These are phyloP conservation scores for Limnothrissa miodon DNA, from an alignment of 2,113 vertebrate species.

Conservation along the genomic window DNA sequence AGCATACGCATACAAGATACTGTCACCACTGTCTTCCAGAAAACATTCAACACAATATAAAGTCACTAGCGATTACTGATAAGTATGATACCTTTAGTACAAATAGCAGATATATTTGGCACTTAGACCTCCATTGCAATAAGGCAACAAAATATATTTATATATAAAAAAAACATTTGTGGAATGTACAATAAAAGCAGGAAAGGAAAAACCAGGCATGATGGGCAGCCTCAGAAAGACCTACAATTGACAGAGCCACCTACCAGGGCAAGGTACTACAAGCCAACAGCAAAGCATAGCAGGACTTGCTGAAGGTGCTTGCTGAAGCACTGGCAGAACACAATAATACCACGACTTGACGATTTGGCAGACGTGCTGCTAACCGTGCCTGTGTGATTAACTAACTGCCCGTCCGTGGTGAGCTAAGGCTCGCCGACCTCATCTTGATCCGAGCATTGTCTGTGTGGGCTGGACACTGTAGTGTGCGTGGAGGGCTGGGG, in stretches of 20 bases:
- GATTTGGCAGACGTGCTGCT: background rate
- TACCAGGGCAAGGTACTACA: background rate
- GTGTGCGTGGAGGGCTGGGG: too few relatives aligned
- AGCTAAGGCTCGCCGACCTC: too few relatives aligned
- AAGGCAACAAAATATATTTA: background rate
- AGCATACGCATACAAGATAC: background rate
- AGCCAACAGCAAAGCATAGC: background rate
- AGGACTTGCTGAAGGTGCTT: too few relatives aligned
- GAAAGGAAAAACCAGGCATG: background rate
- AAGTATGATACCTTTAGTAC: slow-evolving; percentile 53
- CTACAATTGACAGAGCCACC: background rate
- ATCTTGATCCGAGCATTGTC: too few relatives aligned
- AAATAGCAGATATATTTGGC: slow-evolving; percentile 66
- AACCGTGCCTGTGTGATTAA: background rate
- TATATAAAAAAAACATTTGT: background rate
- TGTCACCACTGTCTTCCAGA: background rate
- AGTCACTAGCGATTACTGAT: slow-evolving; percentile 55
- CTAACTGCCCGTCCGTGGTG: background rate
- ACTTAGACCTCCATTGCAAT: slow-evolving; percentile 49
- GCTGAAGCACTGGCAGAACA: background rate
- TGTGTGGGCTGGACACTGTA: too few relatives aligned
- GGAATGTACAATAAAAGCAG: background rate
- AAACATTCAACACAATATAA: background rate
- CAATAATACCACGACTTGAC: background rate
- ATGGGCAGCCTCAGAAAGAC: background rate